Evolutionary conservation across 2,113 vertebrate species (phyloP), one percentile per base, ranked within the genome.

Genomic region (Cynocephalus volans): DNA sequence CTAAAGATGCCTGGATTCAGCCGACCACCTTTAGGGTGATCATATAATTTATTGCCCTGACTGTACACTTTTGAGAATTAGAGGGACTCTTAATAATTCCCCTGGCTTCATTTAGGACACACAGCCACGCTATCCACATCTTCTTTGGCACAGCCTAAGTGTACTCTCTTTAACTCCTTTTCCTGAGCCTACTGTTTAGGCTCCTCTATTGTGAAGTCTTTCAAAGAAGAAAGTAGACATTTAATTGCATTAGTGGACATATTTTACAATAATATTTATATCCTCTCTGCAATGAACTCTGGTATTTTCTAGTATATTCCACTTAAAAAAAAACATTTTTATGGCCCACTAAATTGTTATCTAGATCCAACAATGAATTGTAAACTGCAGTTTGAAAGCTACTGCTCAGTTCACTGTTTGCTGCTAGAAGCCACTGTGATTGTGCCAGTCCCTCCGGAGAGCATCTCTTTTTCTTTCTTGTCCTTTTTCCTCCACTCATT

Each of bases 231-330:
- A 69, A 60, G 82, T 14, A 21, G 88, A n/a, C 6, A 6, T 19
- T 31, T 26, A 8, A 1, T 3, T 1, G 9, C 24, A 8, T 14
- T 15, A 4, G 1, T 2, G 19, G 21, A 8, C 14, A 1, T 0
- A 1, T 48, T 15, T 14, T n/a, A 28, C 6, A 1, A 0, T 9
- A 3, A 0, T 56, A 6, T 15, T 28, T 8, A 3, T 18, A 31
- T 11, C 45, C 28, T 1, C 36, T 50, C 50, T 2, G 28, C 10
- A 1, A 5, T 15, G 31, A 60, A 50, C 2, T 13, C 73, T 50
- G 77, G 19, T 45, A 9, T 3, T 77, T 50, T 48, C 77, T 56
- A 10, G 31, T 28, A 23, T 26, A 26, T 36, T 67, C 31, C 54
- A 33, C 6, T 79, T 7, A 21, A 45, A 26, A 4, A 73, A 26